Percentiles rank a stretch among this genome's conserved stretches.
Conservation (phyloP, 2,113 vertebrate species). For the Charina bottae region DNA sequence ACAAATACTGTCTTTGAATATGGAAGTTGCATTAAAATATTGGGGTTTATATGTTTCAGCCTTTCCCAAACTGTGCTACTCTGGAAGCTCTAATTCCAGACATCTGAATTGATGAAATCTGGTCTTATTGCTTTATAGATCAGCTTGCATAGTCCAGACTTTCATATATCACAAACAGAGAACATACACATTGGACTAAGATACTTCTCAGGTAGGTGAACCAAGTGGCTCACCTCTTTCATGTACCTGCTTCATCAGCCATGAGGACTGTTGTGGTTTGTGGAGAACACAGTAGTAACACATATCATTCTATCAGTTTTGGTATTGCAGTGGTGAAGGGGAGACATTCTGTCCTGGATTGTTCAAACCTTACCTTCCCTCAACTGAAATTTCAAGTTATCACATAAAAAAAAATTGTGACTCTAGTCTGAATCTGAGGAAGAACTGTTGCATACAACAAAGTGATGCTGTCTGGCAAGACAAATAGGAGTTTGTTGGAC, state of each 20-base stretch:
- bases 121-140: background rate
- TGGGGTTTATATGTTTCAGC: background rate
- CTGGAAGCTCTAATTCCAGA: background rate
- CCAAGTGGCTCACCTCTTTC: background rate
- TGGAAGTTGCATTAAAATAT: background rate
- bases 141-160: background rate
- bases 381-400: background rate
- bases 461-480: background rate
- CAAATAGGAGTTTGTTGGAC: accelerated
- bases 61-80: background rate
- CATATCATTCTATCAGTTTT: background rate
- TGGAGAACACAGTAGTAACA: background rate
- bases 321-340: background rate
- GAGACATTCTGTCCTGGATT: background rate
- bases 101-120: background rate
- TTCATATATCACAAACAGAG: background rate
- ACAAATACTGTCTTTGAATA: background rate
- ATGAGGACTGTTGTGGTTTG: background rate
- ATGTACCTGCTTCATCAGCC: background rate
- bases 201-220: background rate
- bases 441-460: background rate
- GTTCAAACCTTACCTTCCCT: too few relatives aligned
- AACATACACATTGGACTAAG: background rate
- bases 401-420: background rate
- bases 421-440: background rate